Conservation (phyloP, 2,888 invertebrate species). For the Hipparchia semele region DNA sequence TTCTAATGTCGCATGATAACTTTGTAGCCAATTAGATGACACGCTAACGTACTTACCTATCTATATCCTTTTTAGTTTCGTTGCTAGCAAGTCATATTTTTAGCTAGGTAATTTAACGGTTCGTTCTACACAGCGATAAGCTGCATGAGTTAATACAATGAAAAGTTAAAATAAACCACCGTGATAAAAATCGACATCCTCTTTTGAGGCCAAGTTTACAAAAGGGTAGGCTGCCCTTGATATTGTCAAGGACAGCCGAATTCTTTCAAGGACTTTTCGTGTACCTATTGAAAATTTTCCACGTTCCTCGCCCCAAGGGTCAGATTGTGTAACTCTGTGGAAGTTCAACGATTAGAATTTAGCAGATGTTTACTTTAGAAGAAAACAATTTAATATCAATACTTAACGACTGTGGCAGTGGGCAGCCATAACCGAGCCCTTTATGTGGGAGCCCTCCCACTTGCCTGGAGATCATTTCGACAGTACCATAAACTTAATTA, state of each 20-base stretch:
- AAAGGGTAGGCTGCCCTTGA: conserved; percentile 27
- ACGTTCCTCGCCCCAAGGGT: neutral
- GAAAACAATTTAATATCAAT: conserved; percentile 15
- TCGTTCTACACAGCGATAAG: conserved; percentile 13
- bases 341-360: neutral
- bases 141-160: conserved; percentile 15
- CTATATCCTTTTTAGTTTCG: conserved; percentile 27
- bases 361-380: neutral
- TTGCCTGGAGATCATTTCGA: conserved; percentile 9
- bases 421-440: conserved; percentile 20
- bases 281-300: neutral
- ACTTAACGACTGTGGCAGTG: conserved; percentile 4
- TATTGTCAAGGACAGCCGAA: conserved; percentile 6
- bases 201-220: conserved; percentile 34
- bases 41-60: conserved; percentile 23
- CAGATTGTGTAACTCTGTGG: neutral
- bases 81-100: conserved; percentile 29
- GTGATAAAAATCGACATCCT: conserved; percentile 22
- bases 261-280: conserved; percentile 8
- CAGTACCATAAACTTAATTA: conserved; percentile 5
- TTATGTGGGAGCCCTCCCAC: conserved; percentile 16
- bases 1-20: conserved; percentile 24
- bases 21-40: conserved; percentile 24
- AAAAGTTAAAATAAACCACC: conserved; percentile 10
- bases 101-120: conserved; percentile 2